These are phyloP conservation scores for Drosophila navojoa DNA, from an alignment of 1,140 invertebrate genomes.

Conservation along the genomic window DNA sequence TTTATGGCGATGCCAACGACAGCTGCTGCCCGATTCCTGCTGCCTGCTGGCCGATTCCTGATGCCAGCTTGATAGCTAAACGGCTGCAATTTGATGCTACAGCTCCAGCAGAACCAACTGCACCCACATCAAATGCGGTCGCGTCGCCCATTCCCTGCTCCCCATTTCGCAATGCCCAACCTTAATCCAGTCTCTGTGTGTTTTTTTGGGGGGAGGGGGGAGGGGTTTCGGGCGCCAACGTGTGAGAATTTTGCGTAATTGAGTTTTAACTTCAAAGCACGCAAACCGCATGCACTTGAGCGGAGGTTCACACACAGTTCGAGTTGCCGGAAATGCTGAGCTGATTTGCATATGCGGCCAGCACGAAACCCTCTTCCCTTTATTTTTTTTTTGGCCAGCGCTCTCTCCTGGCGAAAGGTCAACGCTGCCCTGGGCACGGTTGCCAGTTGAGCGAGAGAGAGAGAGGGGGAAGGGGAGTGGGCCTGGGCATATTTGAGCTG, in stretches of 20 bases:
- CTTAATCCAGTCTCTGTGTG: neutral
- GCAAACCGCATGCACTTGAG: conserved; percentile 74
- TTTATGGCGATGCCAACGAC: conserved; percentile 58
- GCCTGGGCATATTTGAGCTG: conserved; percentile 68
- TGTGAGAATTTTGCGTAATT: conserved; percentile 82
- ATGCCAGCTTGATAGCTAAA: conserved; percentile 33
- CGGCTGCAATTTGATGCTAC: conserved; percentile 67
- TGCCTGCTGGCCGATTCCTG: neutral
- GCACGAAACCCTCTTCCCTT: conserved; percentile 32
- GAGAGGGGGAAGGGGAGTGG: conserved; percentile 5
- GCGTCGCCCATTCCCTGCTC: neutral
- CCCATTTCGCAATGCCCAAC: neutral
- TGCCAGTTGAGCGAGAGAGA: neutral
- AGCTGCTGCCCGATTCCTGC: conserved; percentile 9
- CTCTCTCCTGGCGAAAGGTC: conserved; percentile 47
- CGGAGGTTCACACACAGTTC: conserved; percentile 24
- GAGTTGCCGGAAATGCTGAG: conserved; percentile 28
- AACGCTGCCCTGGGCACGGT: conserved; percentile 39
- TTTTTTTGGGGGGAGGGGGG: too few species aligned
- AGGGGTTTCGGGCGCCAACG: conserved; percentile 57
- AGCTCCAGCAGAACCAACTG: conserved; percentile 33
- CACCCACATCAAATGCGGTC: conserved; percentile 70
- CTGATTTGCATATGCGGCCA: conserved; percentile 74
- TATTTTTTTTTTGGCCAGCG: conserved; percentile 13
- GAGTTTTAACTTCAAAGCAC: conserved; percentile 79